Percentiles rank a stretch among this genome's conserved stretches.
phyloP scores from a whole-genome alignment of 2,113 vertebrate genomes.

The Ptilonorhynchus violaceus region DNA sequence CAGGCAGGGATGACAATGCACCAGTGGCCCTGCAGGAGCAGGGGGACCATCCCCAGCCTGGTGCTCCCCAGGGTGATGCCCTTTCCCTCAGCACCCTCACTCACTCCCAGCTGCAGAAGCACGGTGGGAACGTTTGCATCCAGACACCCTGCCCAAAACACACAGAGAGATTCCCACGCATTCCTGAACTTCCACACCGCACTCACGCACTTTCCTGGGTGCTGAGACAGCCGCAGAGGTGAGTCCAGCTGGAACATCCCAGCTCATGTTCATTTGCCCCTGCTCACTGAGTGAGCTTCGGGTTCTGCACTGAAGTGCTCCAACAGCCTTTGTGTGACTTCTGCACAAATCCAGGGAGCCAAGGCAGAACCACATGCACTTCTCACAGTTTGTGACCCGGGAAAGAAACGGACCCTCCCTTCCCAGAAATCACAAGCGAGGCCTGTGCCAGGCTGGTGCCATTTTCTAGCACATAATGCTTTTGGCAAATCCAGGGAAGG shows the following conservation, averaged over 20 bases:
- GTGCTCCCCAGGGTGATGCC: neutral
- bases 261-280: neutral
- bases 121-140: accelerated
- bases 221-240: neutral
- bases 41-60: neutral
- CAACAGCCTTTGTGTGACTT: neutral
- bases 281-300: neutral
- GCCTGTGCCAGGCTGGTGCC: neutral
- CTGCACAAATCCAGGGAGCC: neutral
- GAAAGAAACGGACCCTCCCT: neutral
- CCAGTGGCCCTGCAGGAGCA: neutral
- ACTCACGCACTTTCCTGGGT: neutral
- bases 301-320: neutral
- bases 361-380: neutral
- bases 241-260: neutral
- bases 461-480: neutral
- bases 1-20: neutral
- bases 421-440: neutral
- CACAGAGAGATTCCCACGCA: neutral
- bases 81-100: neutral
- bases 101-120: neutral
- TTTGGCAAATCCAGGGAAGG: neutral
- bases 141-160: neutral
- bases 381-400: neutral
- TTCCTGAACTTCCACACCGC: neutral